Evolutionary conservation across 1,140 invertebrate species (phyloP).

Genomic region (Sitobion miscanthi): DNA sequence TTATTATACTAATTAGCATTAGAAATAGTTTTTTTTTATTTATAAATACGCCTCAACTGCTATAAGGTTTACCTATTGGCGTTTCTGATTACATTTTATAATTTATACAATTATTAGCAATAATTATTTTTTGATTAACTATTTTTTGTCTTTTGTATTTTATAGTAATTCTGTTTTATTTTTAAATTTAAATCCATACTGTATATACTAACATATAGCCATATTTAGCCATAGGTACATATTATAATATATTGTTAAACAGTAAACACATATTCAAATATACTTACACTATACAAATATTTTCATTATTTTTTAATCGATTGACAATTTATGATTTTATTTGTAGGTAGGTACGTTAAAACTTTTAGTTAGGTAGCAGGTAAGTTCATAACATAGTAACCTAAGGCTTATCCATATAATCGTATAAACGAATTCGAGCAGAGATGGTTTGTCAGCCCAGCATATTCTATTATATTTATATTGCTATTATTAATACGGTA

Average conservation of each 20-base stretch:
- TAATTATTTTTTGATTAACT: neutral
- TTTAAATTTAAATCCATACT: neutral
- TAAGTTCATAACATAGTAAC: neutral
- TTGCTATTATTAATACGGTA: no score
- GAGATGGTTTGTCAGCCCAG: no score
- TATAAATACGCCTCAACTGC: no score
- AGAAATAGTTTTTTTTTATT: no score
- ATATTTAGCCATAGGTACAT: no score
- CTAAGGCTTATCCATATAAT: neutral
- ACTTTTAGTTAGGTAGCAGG: neutral
- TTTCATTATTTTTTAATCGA: neutral
- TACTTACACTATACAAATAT: neutral
- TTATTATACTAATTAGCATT: neutral
- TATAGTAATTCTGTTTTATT: neutral
- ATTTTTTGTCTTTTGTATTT: neutral
- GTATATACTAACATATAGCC: no score
- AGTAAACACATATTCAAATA: neutral
- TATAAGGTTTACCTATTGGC: no score
- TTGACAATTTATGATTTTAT: neutral
- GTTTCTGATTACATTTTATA: no score
- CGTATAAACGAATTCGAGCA: no score
- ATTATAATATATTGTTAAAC: neutral
- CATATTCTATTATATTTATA: no score
- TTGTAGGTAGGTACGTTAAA: neutral
- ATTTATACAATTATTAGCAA: neutral